phyloP scores from a whole-genome alignment of 92 coral and sea anemone genomes.

The Ricordea florida region DNA sequence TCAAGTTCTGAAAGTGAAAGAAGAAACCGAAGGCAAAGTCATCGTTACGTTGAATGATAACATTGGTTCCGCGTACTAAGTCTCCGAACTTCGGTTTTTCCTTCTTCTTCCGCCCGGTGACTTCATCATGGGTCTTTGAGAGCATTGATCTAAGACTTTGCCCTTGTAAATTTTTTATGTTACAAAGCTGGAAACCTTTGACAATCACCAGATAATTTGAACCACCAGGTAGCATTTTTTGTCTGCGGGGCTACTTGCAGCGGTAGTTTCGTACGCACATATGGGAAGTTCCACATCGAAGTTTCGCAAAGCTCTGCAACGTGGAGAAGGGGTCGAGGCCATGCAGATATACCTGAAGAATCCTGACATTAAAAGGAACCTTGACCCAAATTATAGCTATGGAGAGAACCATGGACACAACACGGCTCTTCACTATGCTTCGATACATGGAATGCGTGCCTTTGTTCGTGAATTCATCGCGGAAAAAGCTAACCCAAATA shows the following conservation, averaged over 20 bases:
- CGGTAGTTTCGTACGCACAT: not conserved
- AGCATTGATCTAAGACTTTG: no score
- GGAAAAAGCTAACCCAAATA: slow-evolving; percentile 85
- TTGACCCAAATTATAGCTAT: slow-evolving; percentile 85
- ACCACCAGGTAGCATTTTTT: no score
- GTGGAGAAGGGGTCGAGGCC: slow-evolving; percentile 97
- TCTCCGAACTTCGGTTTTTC: no score
- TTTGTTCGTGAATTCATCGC: slow-evolving; percentile 84
- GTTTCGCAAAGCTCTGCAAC: slow-evolving; percentile 94
- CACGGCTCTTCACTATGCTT: slow-evolving; percentile 84
- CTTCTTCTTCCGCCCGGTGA: no score
- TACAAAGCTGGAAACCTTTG: no score
- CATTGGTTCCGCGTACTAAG: no score
- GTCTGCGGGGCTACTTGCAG: not conserved
- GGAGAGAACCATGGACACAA: slow-evolving; percentile 86
- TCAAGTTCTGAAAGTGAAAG: no score
- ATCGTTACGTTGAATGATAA: no score
- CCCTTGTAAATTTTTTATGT: no score
- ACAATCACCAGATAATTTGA: no score
- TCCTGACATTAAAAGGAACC: slow-evolving; percentile 87
- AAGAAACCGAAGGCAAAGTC: no score
- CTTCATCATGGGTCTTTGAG: no score
- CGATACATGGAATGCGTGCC: slow-evolving; percentile 85
- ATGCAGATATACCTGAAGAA: slow-evolving; percentile 88
- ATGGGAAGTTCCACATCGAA: slow-evolving; percentile 96